Conservation (phyloP, 2,113 vertebrate genomes). For the Myotis davidii region DNA sequence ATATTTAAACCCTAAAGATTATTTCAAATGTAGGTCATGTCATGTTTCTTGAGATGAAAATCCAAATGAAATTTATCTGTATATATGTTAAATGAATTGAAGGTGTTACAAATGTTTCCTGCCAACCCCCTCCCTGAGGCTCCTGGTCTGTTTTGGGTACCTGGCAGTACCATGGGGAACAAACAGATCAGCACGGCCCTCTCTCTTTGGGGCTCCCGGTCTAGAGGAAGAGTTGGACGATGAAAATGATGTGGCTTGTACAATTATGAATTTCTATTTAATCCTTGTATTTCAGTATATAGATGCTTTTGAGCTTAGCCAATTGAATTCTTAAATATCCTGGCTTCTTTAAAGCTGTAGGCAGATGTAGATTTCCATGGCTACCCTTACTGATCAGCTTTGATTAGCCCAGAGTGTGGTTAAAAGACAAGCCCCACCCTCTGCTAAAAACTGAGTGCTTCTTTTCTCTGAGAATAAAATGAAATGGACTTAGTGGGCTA, state of each 20-base stretch:
- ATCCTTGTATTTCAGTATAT: neutral
- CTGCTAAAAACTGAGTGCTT: neutral
- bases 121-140: neutral
- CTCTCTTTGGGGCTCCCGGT: too few species aligned
- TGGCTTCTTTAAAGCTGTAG: neutral
- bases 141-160: neutral
- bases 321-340: neutral
- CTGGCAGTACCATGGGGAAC: fast-evolving
- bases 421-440: neutral
- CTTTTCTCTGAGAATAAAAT: neutral
- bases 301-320: neutral
- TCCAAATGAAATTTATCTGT: neutral
- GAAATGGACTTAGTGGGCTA: neutral
- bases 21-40: neutral
- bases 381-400: neutral
- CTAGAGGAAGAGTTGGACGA: neutral
- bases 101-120: neutral
- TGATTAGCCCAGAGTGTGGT: neutral
- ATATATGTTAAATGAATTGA: neutral
- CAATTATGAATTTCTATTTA: neutral
- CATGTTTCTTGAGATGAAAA: neutral
- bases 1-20: neutral
- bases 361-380: neutral
- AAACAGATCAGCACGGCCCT: fast-evolving
- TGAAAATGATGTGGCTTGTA: fast-evolving